phyloP scores from a whole-genome alignment of 2,888 invertebrate genomes.

The Agrochola circellaris region DNA sequence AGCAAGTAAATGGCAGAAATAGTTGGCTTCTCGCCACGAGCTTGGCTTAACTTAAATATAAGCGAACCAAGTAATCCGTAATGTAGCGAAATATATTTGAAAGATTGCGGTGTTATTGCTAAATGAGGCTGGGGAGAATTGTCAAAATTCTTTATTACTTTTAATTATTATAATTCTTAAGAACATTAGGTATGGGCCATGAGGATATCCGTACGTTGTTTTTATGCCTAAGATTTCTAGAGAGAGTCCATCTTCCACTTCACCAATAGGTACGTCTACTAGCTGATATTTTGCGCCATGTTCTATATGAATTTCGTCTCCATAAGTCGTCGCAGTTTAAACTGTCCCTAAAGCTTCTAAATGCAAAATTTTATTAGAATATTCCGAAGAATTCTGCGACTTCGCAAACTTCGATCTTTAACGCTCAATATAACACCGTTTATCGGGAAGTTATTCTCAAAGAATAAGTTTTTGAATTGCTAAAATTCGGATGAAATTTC shows the following conservation, averaged over 20 bases:
- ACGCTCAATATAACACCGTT: conserved; percentile 61
- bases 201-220: background rate
- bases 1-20: conserved; percentile 53
- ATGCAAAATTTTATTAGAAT: conserved; percentile 51
- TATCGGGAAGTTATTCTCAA: conserved; percentile 53
- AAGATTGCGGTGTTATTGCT: conserved; percentile 38
- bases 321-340: conserved; percentile 22
- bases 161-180: background rate
- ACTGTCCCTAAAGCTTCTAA: conserved; percentile 41
- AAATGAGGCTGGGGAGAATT: conserved; percentile 15
- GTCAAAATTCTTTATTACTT: conserved; percentile 20
- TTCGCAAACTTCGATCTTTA: conserved; percentile 53
- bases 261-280: background rate
- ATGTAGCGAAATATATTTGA: conserved; percentile 46
- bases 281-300: conserved; percentile 7
- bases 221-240: background rate
- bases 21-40: conserved; percentile 60
- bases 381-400: conserved; percentile 44
- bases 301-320: conserved; percentile 7
- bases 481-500: conserved; percentile 41
- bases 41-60: conserved; percentile 53
- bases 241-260: background rate
- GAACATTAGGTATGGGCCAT: background rate
- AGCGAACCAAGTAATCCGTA: conserved; percentile 52
- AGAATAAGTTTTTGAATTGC: conserved; percentile 55